These are phyloP conservation scores for Pelmatolapia mariae DNA, from an alignment of 2,113 vertebrate species.

Conservation along the genomic window DNA sequence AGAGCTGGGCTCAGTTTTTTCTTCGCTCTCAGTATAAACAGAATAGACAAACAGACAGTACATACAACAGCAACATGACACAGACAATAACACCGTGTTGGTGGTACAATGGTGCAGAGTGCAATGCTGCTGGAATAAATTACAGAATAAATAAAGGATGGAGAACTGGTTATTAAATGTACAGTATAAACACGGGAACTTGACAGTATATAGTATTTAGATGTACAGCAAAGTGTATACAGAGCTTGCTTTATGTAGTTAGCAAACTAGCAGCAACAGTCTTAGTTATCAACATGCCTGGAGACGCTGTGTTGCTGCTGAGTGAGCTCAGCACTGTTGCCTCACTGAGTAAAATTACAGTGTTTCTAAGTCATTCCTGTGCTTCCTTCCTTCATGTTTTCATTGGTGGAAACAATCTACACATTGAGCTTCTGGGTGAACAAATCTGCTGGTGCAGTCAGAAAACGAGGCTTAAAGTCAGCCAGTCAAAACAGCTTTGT, in stretches of 20 bases:
- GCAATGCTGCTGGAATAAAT: background rate
- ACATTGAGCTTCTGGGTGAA: background rate
- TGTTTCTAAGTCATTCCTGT: background rate
- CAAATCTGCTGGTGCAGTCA: background rate
- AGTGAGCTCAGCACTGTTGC: background rate
- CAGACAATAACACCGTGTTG: background rate
- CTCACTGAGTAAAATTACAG: background rate
- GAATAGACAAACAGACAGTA: background rate
- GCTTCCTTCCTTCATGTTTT: fast-evolving
- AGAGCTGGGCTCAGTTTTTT: fast-evolving
- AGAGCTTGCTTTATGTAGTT: background rate
- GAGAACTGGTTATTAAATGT: background rate
- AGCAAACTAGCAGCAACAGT: background rate
- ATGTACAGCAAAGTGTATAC: background rate
- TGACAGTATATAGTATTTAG: background rate
- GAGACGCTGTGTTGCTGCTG: background rate
- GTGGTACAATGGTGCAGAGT: background rate
- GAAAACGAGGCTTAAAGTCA: background rate
- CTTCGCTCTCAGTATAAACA: background rate
- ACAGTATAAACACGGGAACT: background rate
- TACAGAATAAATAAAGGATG: background rate
- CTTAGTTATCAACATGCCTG: background rate
- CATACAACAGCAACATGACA: background rate
- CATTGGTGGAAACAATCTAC: background rate
- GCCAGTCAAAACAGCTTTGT: background rate